These are phyloP conservation scores for Microtus ochrogaster DNA, from an alignment of 2,113 vertebrate species.

Conservation along the genomic window DNA sequence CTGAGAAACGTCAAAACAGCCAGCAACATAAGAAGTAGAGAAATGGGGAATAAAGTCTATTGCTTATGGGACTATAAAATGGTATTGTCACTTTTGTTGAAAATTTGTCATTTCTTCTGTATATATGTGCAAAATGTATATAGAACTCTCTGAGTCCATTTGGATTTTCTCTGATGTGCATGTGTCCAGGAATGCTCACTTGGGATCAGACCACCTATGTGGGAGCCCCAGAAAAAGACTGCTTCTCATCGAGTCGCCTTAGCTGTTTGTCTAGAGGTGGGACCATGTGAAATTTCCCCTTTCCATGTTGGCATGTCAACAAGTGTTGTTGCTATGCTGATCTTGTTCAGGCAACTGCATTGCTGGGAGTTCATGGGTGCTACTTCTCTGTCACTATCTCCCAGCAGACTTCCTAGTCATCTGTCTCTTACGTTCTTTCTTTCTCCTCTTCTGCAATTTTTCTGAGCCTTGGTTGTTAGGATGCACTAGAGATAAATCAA, in stretches of 20 bases:
- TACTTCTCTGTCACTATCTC: background rate
- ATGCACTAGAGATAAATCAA: background rate
- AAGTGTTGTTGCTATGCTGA: background rate
- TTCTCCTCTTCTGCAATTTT: background rate
- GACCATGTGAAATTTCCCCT: background rate
- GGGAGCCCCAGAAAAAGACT: background rate
- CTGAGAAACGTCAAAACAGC: background rate
- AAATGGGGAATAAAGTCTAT: background rate
- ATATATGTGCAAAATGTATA: background rate
- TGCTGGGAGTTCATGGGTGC: background rate
- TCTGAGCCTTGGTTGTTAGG: background rate
- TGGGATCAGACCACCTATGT: background rate
- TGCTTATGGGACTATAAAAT: background rate
- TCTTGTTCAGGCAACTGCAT: background rate
- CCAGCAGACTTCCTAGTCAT: background rate
- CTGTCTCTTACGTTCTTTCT: background rate
- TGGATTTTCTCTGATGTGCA: background rate
- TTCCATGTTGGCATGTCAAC: no score
- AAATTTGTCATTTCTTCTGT: background rate
- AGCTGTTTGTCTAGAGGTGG: background rate
- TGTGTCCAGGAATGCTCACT: background rate
- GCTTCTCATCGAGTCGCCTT: background rate
- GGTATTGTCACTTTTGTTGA: background rate
- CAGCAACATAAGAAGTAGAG: background rate
- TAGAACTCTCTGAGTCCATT: background rate